Evolutionary conservation across 2,113 vertebrate genomes (phyloP).

Genomic region (Dryoscopus gambensis): DNA sequence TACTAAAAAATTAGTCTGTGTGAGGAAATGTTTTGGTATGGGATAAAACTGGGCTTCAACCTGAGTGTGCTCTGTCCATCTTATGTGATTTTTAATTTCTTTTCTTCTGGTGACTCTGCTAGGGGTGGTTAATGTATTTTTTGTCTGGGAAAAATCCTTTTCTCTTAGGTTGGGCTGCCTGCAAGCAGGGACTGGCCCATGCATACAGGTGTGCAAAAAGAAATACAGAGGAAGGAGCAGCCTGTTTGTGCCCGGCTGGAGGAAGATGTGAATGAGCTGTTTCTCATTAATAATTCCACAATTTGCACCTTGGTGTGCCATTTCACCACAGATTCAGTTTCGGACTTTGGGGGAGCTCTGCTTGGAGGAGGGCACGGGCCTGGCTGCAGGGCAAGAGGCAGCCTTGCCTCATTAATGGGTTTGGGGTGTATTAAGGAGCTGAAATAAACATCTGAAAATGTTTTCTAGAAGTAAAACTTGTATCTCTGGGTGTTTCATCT

Average conservation of each 20-base stretch:
- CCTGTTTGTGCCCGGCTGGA: neutral
- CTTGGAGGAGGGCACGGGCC: fast-evolving
- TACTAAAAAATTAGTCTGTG: neutral
- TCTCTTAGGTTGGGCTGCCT: neutral
- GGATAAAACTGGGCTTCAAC: neutral
- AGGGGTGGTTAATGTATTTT: neutral
- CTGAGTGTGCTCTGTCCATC: neutral
- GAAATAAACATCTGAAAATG: neutral
- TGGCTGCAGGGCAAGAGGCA: neutral
- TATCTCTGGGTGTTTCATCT: neutral
- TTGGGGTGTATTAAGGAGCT: neutral
- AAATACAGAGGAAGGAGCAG: neutral
- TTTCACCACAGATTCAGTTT: neutral
- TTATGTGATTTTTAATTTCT: neutral
- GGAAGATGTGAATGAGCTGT: neutral
- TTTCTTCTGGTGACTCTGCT: neutral
- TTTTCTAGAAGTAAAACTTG: neutral
- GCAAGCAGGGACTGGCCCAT: fast-evolving
- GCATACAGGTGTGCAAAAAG: neutral
- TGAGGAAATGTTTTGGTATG: neutral
- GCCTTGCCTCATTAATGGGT: neutral
- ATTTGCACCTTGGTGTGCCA: neutral
- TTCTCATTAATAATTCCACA: neutral
- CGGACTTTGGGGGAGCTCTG: neutral
- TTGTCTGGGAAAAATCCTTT: neutral